Percentiles rank a stretch among this genome's conserved stretches.
Conservation (phyloP, 2,797 vertebrate genomes). For the Typhlichthys subterraneus region DNA sequence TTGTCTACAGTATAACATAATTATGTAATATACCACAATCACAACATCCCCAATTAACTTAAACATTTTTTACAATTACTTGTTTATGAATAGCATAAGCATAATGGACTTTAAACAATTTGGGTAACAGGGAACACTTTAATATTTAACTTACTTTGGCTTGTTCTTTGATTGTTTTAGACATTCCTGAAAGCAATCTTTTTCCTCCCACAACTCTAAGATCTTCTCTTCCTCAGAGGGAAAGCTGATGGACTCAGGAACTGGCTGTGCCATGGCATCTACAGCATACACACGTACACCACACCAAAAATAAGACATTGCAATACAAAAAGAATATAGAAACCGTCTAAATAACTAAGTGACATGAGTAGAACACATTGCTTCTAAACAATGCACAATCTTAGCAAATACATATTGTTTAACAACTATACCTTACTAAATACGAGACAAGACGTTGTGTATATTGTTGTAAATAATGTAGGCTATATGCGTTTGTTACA, state of each 20-base stretch:
- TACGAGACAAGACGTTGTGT: too few relatives aligned
- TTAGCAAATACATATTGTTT: too few relatives aligned
- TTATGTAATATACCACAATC: too few relatives aligned
- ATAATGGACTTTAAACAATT: not conserved
- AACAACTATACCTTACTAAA: too few relatives aligned
- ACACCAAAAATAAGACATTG: not conserved
- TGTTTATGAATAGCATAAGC: not conserved
- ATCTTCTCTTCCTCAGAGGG: constrained; percentile 91
- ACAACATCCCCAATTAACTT: too few relatives aligned
- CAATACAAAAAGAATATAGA: not conserved
- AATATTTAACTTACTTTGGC: constrained; percentile 79
- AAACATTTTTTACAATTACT: too few relatives aligned
- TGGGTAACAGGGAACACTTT: too few relatives aligned
- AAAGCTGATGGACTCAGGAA: constrained; percentile 90
- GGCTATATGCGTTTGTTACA: too few relatives aligned
- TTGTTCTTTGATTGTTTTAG: constrained; percentile 92
- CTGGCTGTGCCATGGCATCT: constrained; percentile 89
- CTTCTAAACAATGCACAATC: too few relatives aligned
- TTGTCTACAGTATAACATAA: too few relatives aligned
- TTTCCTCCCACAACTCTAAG: constrained; percentile 85
- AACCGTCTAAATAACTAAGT: not conserved
- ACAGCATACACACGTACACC: not conserved
- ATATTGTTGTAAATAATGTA: too few relatives aligned
- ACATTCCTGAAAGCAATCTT: constrained; percentile 92
- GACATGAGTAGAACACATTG: not conserved